Evolutionary conservation across 2,797 vertebrate species (phyloP).

Genomic region (Notoglanidium macrostoma): DNA sequence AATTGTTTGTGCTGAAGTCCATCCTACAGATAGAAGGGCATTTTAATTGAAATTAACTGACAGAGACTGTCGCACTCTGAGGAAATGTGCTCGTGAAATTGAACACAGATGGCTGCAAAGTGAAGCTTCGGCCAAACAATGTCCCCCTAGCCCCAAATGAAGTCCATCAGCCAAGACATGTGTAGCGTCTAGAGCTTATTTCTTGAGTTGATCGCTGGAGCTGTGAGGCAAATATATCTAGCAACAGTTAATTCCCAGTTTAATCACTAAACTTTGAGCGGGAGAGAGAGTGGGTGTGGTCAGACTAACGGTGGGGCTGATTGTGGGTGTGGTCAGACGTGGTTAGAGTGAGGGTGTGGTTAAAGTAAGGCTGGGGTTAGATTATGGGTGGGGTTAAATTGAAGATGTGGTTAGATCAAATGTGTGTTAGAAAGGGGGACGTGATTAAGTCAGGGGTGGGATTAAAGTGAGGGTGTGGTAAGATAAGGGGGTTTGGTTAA

Average conservation of each 20-base stretch:
- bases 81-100: neutral
- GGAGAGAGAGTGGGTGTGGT: neutral
- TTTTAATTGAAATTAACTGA: slow-evolving; percentile 26
- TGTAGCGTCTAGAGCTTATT: neutral
- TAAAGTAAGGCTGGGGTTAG: neutral
- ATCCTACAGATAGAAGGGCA: neutral
- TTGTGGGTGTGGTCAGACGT: neutral
- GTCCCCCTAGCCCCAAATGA: neutral
- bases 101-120: slow-evolving; percentile 24
- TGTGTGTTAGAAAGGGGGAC: too few species aligned
- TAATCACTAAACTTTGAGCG: neutral
- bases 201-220: neutral
- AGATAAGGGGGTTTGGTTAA: neutral
- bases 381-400: neutral
- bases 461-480: neutral
- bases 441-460: neutral
- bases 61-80: neutral
- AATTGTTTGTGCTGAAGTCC: neutral
- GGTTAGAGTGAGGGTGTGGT: neutral
- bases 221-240: neutral
- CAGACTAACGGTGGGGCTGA: neutral
- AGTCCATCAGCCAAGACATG: neutral
- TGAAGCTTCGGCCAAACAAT: neutral
- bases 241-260: neutral
- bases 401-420: neutral